Evolutionary conservation across 1,140 invertebrate species (phyloP).

Genomic region (Zaprionus gabonicus): DNA sequence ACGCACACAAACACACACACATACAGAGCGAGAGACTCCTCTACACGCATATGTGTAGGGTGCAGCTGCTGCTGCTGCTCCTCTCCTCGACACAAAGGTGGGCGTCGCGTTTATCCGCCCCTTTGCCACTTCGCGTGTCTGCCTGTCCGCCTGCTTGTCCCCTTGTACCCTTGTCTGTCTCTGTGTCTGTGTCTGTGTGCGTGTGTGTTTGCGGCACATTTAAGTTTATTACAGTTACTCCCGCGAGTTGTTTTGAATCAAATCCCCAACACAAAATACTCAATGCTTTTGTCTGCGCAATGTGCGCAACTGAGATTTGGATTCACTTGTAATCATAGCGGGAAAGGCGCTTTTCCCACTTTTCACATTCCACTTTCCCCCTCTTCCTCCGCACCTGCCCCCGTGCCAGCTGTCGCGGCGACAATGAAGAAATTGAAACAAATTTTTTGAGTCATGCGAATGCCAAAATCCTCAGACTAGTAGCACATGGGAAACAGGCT

Average conservation of each 20-base stretch:
- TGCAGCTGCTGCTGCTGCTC: slow-evolving; percentile 15
- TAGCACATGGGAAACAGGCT: neutral
- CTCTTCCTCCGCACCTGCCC: neutral
- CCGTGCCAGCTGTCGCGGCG: neutral
- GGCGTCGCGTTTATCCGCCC: slow-evolving; percentile 11
- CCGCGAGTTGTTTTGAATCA: slow-evolving; percentile 66
- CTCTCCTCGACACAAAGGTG: slow-evolving; percentile 24
- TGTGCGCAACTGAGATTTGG: slow-evolving; percentile 61
- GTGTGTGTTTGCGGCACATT: slow-evolving; percentile 42
- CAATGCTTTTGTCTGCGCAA: slow-evolving; percentile 51
- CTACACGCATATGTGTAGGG: slow-evolving; percentile 4
- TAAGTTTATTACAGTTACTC: slow-evolving; percentile 72
- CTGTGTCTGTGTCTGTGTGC: slow-evolving; percentile 23
- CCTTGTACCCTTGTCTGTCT: neutral
- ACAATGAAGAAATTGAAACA: slow-evolving; percentile 65
- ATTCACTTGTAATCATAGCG: slow-evolving; percentile 46
- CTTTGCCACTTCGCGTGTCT: slow-evolving; percentile 7
- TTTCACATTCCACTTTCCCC: neutral
- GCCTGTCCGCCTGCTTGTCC: slow-evolving; percentile 12
- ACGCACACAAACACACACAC: neutral
- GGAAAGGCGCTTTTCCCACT: neutral
- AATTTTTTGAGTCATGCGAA: slow-evolving; percentile 44
- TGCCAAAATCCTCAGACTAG: slow-evolving; percentile 1
- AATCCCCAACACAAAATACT: slow-evolving; percentile 76
- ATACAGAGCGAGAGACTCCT: neutral